phyloP scores from a whole-genome alignment of 53 echinoderm and acorn worm species.

The Holothuria scabra region DNA sequence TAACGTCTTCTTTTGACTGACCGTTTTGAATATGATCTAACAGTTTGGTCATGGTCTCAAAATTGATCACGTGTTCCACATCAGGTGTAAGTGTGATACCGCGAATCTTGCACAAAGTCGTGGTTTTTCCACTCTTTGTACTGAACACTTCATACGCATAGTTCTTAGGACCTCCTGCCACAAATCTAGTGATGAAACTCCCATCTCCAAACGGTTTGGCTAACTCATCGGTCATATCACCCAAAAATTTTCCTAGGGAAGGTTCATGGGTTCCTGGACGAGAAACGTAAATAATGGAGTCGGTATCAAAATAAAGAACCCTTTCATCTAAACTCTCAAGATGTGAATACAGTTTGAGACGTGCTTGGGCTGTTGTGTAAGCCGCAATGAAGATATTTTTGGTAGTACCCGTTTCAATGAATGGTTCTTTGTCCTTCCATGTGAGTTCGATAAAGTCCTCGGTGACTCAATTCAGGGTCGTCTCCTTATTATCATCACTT shows the following conservation, averaged over 20 bases:
- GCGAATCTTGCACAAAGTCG: background rate
- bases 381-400: background rate
- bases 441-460: background rate
- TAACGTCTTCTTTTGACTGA: too few species aligned
- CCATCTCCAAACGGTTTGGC: constrained; percentile 39
- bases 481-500: too few species aligned
- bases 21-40: too few species aligned
- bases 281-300: constrained; percentile 52
- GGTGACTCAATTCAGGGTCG: background rate
- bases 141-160: constrained; percentile 55
- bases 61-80: too few species aligned
- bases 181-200: constrained; percentile 43
- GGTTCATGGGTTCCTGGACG: background rate
- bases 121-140: background rate
- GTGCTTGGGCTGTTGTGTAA: constrained; percentile 12
- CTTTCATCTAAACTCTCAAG: constrained; percentile 1
- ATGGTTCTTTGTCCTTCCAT: background rate
- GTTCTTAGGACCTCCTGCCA: constrained; percentile 47
- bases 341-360: background rate
- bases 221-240: constrained; percentile 56
- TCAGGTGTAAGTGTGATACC: background rate
- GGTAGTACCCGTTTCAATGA: background rate
- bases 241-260: too few species aligned
- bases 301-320: constrained; percentile 38
- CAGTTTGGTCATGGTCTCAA: too few species aligned